Evolutionary conservation across 2,113 vertebrate species (phyloP), one percentile per base, ranked within the genome.

Genomic region (Bettongia penicillata): DNA sequence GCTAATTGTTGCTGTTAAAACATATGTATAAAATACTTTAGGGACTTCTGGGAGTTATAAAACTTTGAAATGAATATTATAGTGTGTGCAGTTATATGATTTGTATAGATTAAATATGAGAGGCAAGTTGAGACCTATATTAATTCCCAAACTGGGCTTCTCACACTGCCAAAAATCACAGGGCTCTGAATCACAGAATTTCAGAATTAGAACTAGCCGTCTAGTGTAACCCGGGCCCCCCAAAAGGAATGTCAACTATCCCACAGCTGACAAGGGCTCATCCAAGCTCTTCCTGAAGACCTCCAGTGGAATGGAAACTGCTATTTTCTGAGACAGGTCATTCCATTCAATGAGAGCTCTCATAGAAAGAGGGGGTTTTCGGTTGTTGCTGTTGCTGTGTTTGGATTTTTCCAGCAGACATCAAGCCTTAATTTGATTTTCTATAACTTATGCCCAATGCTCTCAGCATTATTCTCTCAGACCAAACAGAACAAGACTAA

Each of bases 91-190:
- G 7, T 91, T 51, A 94, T 22, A 50, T 10, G 90, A 48, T 57
- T 93, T 84, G 37, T 53, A 94, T 92, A 90, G 96, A 37, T 19
- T 77, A 92, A 96, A 31, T 95, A 10, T 77, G 37, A 84, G 5
- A 43, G 68, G 16, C 6, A 19, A 28, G 28, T 43, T 84, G 68
- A 84, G 4, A 84, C 16, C 68, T 84, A 2, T 43, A n/a, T 43
- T 8, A 43, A 14, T 84, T 84, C 16, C 19, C 16, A 43, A n/a
- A 84, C 16, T 84, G 19, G 31, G 11, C 2, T 68, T 68, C 11
- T 37, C n/a, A 84, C 37, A n/a, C n/a, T 84, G 37, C 68, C 37
- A 84, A 84, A 84, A 84, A 84, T 43, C 37, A 84, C 6, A 84
- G n/a, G 16, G 37, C 68, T 31, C 1, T n/a, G 3, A 84, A 84